Evolutionary conservation across 2,888 invertebrate species (phyloP).

Genomic region (Harpalus rufipes): DNA sequence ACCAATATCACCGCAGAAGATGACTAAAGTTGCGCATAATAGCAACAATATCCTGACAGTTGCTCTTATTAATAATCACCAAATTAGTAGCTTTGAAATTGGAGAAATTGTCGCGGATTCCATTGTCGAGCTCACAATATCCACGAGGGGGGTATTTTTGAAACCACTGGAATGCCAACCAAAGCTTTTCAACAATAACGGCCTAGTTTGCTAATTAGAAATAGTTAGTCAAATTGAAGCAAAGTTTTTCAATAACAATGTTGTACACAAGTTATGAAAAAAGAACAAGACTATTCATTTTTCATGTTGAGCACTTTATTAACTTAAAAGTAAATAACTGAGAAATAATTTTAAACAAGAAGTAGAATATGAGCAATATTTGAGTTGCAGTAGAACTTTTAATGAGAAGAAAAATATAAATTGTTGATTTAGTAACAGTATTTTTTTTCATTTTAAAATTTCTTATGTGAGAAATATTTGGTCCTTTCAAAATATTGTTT

Average conservation of each 20-base stretch:
- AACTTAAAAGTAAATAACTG: not conserved
- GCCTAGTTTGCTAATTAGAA: conserved; percentile 32
- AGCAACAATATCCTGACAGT: conserved; percentile 28
- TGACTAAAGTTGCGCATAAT: conserved; percentile 10
- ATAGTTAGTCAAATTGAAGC: conserved; percentile 23
- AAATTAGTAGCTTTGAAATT: conserved; percentile 23
- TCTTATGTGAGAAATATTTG: not conserved
- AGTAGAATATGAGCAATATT: not conserved
- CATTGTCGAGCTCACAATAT: not conserved
- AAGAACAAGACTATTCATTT: conserved; percentile 17
- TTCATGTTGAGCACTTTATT: not conserved
- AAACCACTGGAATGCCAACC: conserved; percentile 11
- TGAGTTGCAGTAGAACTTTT: not conserved
- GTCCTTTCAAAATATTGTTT: not conserved
- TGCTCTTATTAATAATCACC: conserved; percentile 27
- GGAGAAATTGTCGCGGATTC: conserved; percentile 29
- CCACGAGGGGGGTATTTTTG: conserved; percentile 3
- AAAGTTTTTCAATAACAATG: conserved; percentile 38
- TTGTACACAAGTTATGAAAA: not conserved
- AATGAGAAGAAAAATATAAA: not conserved
- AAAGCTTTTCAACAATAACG: conserved; percentile 20
- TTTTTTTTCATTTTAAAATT: not conserved
- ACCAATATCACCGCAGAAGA: conserved; percentile 35
- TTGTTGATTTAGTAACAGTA: not conserved
- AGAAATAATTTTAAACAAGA: not conserved